phyloP scores from a whole-genome alignment of 92 coral and sea anemone genomes.

The Plumapathes pennacea region DNA sequence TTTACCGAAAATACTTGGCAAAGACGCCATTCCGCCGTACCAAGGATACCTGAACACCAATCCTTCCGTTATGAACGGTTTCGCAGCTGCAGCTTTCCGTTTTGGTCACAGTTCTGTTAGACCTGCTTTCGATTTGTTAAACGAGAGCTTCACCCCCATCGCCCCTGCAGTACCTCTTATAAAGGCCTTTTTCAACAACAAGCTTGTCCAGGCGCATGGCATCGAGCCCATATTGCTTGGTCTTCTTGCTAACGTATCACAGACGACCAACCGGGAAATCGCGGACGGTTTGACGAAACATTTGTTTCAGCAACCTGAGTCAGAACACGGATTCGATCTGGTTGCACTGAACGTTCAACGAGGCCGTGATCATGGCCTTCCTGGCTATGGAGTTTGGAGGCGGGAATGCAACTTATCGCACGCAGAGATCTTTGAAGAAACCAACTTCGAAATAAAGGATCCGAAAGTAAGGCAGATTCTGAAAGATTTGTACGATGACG shows the following conservation, averaged over 20 bases:
- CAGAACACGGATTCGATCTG: slow-evolving; percentile 92
- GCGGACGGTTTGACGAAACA: slow-evolving; percentile 85
- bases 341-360: slow-evolving; percentile 96
- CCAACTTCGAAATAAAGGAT: slow-evolving; percentile 66
- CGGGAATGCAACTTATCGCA: slow-evolving; percentile 88
- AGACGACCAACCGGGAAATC: slow-evolving; percentile 63
- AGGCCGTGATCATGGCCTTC: slow-evolving; percentile 96
- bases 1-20: slow-evolving; percentile 83
- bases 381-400: slow-evolving; percentile 98
- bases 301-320: slow-evolving; percentile 93
- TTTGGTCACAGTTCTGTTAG: slow-evolving; percentile 93
- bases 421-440: slow-evolving; percentile 89
- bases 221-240: slow-evolving; percentile 88
- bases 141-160: slow-evolving; percentile 82
- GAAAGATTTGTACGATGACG: slow-evolving; percentile 61
- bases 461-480: slow-evolving; percentile 63
- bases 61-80: slow-evolving; percentile 77
- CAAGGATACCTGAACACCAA: slow-evolving; percentile 72
- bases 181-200: slow-evolving; percentile 89
- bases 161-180: slow-evolving; percentile 76
- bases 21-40: slow-evolving; percentile 57
- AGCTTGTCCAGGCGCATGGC: slow-evolving; percentile 72
- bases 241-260: slow-evolving; percentile 86
- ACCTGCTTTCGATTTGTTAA: slow-evolving; percentile 70
- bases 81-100: slow-evolving; percentile 93